Base-by-base conservation (phyloP, 2,113 vertebrate species). In the Microcebus tavaratra region DNA sequence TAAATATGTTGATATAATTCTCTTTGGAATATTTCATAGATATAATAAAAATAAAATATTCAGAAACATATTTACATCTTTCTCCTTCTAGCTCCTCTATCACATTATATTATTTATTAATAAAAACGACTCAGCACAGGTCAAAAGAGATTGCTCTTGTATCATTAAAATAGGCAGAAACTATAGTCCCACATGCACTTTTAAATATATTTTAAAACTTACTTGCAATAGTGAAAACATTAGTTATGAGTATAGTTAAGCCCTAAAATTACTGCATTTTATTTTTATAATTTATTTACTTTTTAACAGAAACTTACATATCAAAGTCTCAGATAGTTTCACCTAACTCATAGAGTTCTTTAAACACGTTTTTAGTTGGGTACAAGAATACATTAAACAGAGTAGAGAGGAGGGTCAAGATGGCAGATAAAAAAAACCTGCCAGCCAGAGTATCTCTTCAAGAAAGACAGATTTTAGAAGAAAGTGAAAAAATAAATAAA, bases 41-140 rank as follows among this genome's bases (percentile, higher is more conserved):
- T 36, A 70, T 21, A 18, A 42, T 91, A 63, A 36, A 95, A 93
- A 83, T 83, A 91, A 95, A 97, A 75, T 48, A 68, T 93, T 88
- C 61, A 75, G 42, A 88, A 85, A 70, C 17, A 57, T 48, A 88
- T 94, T 93, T 81, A 70, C 15, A 63, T 73, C 36, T 72, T 31
- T 90, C 29, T 95, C 55, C 81, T 36, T 94, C 53, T 21, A 65
- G 75, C 39, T 92, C 20, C 18, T 39, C n/a, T 73, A 70, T 73
- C 36, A 79, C 3, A 85, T 81, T 79, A 61, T 88, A 48, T 67
- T 87, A 25, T 67, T 34, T 78, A 29, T 89, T 93, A n/a, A 55
- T n/a, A 81, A 82, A 70, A 59, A 88, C 72, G 84, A 20, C 12
- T 63, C 15, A 79, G 5, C n/a, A 91, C 61, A 42, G 7, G 27